These are phyloP conservation scores for Drosophila mayaguana DNA, from an alignment of 2,888 invertebrate species.

Conservation along the genomic window DNA sequence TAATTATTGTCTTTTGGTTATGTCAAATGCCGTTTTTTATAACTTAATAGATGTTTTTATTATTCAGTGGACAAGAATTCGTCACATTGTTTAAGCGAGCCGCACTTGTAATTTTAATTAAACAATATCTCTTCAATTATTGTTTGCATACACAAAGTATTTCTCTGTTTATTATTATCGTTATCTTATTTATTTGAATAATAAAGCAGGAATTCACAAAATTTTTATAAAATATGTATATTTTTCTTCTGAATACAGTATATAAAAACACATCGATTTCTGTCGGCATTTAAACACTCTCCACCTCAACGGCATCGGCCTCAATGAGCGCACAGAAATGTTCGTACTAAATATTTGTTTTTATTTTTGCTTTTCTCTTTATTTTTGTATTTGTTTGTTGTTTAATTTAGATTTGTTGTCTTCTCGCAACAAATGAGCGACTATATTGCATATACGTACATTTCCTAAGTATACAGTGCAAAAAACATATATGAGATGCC, in stretches of 20 bases:
- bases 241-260: constrained; percentile 3
- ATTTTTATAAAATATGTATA: constrained; percentile 1
- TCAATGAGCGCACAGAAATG: constrained; percentile 15
- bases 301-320: constrained; percentile 29
- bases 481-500: not conserved
- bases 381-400: constrained; percentile 18
- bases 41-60: constrained; percentile 6
- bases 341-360: constrained; percentile 6
- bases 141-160: not conserved
- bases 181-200: constrained; percentile 6
- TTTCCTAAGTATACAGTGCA: not conserved
- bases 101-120: constrained; percentile 26
- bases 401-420: constrained; percentile 22
- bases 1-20: not conserved
- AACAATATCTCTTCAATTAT: not conserved
- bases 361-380: constrained; percentile 12
- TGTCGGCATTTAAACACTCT: constrained; percentile 29
- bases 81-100: constrained; percentile 21
- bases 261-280: constrained; percentile 25
- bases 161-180: not conserved
- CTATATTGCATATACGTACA: constrained; percentile 7
- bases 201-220: constrained; percentile 13
- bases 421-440: constrained; percentile 21
- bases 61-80: constrained; percentile 8
- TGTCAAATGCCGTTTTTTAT: constrained; percentile 5